Base-by-base conservation (phyloP, 2,797 vertebrate species). In the Eidolon dupreanum region DNA sequence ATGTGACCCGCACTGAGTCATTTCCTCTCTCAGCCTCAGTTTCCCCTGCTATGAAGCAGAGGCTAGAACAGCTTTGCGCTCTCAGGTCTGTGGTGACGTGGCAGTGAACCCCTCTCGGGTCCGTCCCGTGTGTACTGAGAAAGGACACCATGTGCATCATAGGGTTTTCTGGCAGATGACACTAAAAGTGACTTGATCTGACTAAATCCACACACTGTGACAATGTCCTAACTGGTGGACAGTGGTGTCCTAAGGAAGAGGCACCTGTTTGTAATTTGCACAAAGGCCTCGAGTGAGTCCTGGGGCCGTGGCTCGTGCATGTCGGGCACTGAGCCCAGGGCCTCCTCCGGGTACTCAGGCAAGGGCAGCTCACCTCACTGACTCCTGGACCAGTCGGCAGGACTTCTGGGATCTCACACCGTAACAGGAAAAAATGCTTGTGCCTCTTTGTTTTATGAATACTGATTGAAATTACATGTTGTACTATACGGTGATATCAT, bases 11-110 rank as follows among this genome's bases (percentile, higher is more conserved):
- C 51, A 31, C 1, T 22, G 36, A 70, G 51, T 17, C 86, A 4
- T 20, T 16, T 51, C 57, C 33, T 28, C 83, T 71, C 59, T 22
- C 46, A 4, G 65, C 92, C 92, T 96, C 87, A 16, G 70, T 94
- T 87, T 89, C 41, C 51, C 57, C 55, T 65, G 36, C 49, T 28
- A 1, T 22, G 59, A 75, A 43, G 36, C 43, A 36, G 33, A 51
- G 24, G 38, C 43, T 57, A 36, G 84, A 46, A 43, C 11, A 59
- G 53, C 59, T 41, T 41, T 8, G 1, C 38, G 31, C 26, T 88
- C 59, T 82, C 38, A 10, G 26, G 41, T 41, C 68, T 49, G 31
- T 33, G 3, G 49, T 17, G 59, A n/a, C 6, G 1, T 9, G 83
- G 41, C 71, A 17, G 17, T 31, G 33, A 43, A 10, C 24, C 83